A percentile compares a stretch with the other conserved stretches of the same genome.
phyloP scores from a whole-genome alignment of 2,888 invertebrate genomes.

The Apeira syringaria region DNA sequence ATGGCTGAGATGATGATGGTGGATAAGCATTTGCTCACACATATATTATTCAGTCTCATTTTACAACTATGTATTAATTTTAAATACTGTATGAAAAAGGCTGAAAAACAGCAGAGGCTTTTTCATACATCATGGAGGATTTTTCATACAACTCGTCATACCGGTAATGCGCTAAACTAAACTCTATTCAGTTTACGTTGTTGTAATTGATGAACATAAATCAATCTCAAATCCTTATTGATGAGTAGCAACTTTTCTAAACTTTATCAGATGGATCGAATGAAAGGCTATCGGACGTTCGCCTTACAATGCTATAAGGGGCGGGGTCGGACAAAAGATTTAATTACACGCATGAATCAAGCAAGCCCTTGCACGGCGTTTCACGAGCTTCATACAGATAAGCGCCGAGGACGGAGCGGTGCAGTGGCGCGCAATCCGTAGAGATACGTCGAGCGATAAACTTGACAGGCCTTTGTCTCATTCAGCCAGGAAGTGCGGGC shows the following conservation, averaged over 20 bases:
- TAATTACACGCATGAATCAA: constrained; percentile 83
- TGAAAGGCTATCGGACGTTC: constrained; percentile 58
- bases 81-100: too few relatives aligned
- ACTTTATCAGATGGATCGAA: constrained; percentile 59
- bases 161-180: too few relatives aligned
- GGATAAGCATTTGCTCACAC: too few relatives aligned
- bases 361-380: constrained; percentile 42
- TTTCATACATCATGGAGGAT: too few relatives aligned
- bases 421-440: constrained; percentile 61
- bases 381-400: constrained; percentile 51
- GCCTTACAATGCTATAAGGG: constrained; percentile 61
- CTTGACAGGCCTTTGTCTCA: constrained; percentile 56
- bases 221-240: constrained; percentile 56
- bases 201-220: constrained; percentile 46
- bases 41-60: too few relatives aligned
- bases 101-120: too few relatives aligned
- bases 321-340: constrained; percentile 76
- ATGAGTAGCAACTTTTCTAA: constrained; percentile 52
- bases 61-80: too few relatives aligned
- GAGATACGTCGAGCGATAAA: constrained; percentile 58
- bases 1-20: too few relatives aligned
- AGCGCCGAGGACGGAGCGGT: constrained; percentile 47
- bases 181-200: not conserved
- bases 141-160: too few relatives aligned
- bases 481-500: constrained; percentile 58